Percentiles rank a stretch among this genome's conserved stretches.
These are phyloP conservation scores for Brachypodius melanocephalos DNA, from an alignment of 2,113 vertebrate species.

Conservation along the genomic window DNA sequence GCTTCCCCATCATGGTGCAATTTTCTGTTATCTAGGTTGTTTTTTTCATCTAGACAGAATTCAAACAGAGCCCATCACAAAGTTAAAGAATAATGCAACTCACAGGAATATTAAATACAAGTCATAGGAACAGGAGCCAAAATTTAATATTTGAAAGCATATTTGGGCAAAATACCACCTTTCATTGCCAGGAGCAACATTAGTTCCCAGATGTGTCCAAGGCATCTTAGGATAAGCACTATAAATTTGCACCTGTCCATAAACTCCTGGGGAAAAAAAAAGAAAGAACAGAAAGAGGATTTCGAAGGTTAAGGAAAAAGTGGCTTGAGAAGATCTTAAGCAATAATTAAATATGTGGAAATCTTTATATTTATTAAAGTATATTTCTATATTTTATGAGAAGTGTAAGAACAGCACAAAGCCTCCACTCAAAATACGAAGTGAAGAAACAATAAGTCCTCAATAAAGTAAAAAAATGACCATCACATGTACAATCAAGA, in stretches of 20 bases:
- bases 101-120: not conserved
- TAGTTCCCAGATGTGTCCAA: conserved; percentile 69
- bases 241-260: conserved; percentile 72
- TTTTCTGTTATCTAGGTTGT: not conserved
- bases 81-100: not conserved
- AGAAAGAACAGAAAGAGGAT: not conserved
- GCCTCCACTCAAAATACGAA: not conserved
- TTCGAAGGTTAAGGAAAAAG: not conserved
- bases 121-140: not conserved
- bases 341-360: not conserved
- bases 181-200: conserved; percentile 74
- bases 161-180: conserved; percentile 56
- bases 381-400: not conserved
- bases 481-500: not conserved
- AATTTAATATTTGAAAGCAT: not conserved
- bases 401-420: not conserved
- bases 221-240: conserved; percentile 68
- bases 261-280: conserved; percentile 61
- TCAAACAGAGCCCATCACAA: not conserved
- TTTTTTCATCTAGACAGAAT: not conserved
- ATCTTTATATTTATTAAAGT: not conserved
- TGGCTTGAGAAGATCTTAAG: not conserved
- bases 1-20: not conserved
- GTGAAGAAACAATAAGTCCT: not conserved
- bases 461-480: not conserved